Percentiles rank a stretch among this genome's conserved stretches.
These are phyloP conservation scores for Lepidurus apus DNA, from an alignment of 1,140 invertebrate genomes.

Conservation along the genomic window DNA sequence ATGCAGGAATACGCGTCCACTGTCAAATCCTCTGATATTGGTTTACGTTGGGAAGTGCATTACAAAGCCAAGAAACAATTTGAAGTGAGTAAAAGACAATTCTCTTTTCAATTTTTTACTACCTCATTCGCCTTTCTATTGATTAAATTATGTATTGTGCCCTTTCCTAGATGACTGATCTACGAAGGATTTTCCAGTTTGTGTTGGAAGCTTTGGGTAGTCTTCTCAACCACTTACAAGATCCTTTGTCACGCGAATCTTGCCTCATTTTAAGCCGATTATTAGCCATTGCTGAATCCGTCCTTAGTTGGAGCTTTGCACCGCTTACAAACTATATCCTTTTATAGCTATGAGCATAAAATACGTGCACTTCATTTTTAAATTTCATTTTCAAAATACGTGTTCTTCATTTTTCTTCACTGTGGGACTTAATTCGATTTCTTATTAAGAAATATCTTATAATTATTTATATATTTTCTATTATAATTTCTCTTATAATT, in stretches of 20 bases:
- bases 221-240: constrained; percentile 51
- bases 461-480: background rate
- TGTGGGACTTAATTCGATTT: background rate
- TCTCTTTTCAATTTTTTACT: background rate
- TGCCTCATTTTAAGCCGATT: constrained; percentile 55
- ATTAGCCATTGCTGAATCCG: constrained; percentile 63
- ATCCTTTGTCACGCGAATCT: constrained; percentile 46
- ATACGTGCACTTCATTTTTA: background rate
- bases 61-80: constrained; percentile 75
- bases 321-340: constrained; percentile 47
- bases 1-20: constrained; percentile 83
- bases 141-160: background rate
- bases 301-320: constrained; percentile 69
- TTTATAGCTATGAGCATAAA: background rate
- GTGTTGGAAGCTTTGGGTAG: constrained; percentile 54
- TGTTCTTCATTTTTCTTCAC: background rate
- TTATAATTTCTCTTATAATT: too few species aligned
- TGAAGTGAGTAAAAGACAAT: constrained; percentile 52
- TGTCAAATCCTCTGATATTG: constrained; percentile 75
- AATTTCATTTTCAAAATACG: too few species aligned
- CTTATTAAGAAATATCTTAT: background rate
- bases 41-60: constrained; percentile 79
- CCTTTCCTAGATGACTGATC: constrained; percentile 54
- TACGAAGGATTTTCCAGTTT: constrained; percentile 73
- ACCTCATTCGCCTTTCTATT: constrained; percentile 2